Evolutionary conservation across 2,888 invertebrate genomes (phyloP).

Genomic region (Sepiola atlantica): DNA sequence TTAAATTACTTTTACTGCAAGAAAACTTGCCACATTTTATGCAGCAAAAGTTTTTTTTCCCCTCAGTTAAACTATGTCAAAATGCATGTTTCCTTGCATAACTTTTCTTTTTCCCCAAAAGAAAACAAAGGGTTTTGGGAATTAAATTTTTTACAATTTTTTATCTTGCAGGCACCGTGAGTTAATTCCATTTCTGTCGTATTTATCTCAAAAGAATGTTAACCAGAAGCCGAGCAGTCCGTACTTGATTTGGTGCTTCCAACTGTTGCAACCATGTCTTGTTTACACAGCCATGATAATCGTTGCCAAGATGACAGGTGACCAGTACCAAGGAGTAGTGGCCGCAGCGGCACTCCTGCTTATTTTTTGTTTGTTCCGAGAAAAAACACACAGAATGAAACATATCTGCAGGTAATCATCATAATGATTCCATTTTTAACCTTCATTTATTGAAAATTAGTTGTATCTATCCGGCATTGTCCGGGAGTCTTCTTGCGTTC

Average conservation of each 20-base stretch:
- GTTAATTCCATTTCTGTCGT: conserved; percentile 57
- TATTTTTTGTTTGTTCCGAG: conserved; percentile 52
- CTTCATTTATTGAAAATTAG: background rate
- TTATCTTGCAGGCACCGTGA: conserved; percentile 59
- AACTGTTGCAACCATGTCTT: conserved; percentile 61
- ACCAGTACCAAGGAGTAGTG: conserved; percentile 59
- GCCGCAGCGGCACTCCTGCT: conserved; percentile 55
- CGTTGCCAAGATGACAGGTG: conserved; percentile 52
- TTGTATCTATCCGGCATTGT: too few species aligned
- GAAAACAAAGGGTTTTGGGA: too few species aligned
- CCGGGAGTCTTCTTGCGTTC: too few species aligned
- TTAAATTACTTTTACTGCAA: too few species aligned
- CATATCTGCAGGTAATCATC: conserved; percentile 67
- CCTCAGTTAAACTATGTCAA: too few species aligned
- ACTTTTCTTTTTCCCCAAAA: too few species aligned
- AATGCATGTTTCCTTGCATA: too few species aligned
- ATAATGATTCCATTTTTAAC: background rate
- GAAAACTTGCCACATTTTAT: too few species aligned
- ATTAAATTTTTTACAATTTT: background rate
- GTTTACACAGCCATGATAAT: conserved; percentile 56
- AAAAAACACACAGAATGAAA: conserved; percentile 63
- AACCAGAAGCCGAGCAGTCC: conserved; percentile 55
- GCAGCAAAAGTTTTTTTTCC: too few species aligned
- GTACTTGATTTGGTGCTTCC: conserved; percentile 63
- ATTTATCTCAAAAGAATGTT: conserved; percentile 35